Evolutionary conservation across 1,140 invertebrate genomes (phyloP).

Genomic region (Elymnias hypermnestra): DNA sequence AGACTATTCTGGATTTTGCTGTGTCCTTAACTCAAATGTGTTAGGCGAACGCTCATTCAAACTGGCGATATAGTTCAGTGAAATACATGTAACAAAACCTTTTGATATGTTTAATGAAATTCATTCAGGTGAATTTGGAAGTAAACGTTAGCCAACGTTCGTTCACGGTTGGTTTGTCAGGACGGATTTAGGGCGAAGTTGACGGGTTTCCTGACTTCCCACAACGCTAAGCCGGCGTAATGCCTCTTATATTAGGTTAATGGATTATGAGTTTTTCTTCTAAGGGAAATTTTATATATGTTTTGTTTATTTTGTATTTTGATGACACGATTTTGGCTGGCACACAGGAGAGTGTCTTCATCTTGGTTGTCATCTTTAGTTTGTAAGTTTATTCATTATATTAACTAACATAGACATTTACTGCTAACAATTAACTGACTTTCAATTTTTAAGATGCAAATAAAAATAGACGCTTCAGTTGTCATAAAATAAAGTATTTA

Average conservation of each 20-base stretch:
- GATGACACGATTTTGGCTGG: too few relatives aligned
- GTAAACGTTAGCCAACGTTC: conserved; percentile 11
- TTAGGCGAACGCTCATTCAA: too few relatives aligned
- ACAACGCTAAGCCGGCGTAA: conserved; percentile 28
- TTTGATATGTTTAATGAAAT: conserved; percentile 1
- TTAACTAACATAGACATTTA: too few relatives aligned
- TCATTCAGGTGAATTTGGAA: conserved; percentile 5
- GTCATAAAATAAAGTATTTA: too few relatives aligned
- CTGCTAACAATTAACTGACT: too few relatives aligned
- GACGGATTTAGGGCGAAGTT: conserved; percentile 36
- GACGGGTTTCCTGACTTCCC: conserved; percentile 31
- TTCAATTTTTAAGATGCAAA: too few relatives aligned
- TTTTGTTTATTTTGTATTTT: not conserved
- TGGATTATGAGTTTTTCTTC: not conserved
- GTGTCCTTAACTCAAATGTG: too few relatives aligned
- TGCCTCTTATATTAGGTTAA: conserved; percentile 4
- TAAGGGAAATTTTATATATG: not conserved
- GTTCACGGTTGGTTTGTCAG: conserved; percentile 29
- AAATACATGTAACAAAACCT: not conserved
- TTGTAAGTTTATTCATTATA: too few relatives aligned
- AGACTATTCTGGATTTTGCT: too few relatives aligned
- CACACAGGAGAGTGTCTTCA: too few relatives aligned
- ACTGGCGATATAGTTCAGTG: not conserved
- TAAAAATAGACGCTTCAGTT: too few relatives aligned
- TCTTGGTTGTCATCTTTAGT: too few relatives aligned